Percentiles rank a stretch among this genome's conserved stretches.
These are phyloP conservation scores for Typhlichthys eigenmanni DNA, from an alignment of 2,797 vertebrate genomes.

Conservation along the genomic window DNA sequence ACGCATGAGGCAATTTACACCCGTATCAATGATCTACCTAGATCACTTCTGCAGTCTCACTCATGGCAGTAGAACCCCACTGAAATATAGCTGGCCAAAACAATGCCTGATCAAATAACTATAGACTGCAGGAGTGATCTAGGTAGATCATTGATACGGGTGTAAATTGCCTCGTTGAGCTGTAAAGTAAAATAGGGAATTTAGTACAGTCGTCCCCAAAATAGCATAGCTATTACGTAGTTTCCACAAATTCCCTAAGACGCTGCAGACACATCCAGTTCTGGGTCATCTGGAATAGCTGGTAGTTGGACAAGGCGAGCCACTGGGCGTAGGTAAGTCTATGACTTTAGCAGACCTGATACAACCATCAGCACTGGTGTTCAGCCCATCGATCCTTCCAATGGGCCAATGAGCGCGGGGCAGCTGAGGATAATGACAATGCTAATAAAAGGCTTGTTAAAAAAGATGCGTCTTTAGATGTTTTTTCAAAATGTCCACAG, in stretches of 20 bases:
- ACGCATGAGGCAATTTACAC: too few species aligned
- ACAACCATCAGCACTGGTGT: background rate
- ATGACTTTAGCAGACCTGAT: background rate
- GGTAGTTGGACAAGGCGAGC: background rate
- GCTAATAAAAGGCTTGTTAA: too few species aligned
- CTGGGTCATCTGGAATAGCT: background rate
- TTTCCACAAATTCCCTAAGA: background rate
- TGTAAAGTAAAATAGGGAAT: background rate
- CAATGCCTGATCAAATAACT: background rate
- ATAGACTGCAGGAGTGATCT: background rate
- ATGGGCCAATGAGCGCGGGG: background rate
- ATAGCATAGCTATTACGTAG: slow-evolving; percentile 3
- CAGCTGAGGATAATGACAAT: background rate
- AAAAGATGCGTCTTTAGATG: too few species aligned
- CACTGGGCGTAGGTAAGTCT: background rate
- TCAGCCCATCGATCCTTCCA: background rate
- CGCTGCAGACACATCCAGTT: background rate
- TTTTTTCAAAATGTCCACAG: too few species aligned
- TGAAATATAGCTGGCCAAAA: background rate
- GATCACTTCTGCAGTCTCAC: too few species aligned
- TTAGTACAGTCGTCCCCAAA: background rate
- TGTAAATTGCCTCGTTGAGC: too few species aligned
- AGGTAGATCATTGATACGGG: too few species aligned
- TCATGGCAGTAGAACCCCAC: too few species aligned
- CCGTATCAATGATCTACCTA: too few species aligned